phyloP scores from a whole-genome alignment of 2,113 vertebrate species.

The Galbula dea region DNA sequence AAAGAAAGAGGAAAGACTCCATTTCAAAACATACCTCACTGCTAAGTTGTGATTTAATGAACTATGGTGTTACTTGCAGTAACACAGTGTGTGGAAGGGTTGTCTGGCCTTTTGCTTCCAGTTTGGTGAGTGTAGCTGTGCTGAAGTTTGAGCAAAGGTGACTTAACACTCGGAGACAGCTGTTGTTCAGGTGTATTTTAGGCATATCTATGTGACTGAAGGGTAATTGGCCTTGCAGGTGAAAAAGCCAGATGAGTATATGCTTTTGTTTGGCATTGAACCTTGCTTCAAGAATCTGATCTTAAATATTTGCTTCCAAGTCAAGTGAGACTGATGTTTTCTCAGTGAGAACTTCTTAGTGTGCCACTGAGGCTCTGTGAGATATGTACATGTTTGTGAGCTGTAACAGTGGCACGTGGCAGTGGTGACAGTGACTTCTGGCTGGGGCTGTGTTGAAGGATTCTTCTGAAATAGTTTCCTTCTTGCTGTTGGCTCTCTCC shows the following conservation, averaged over 20 bases:
- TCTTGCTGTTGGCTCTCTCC: background rate
- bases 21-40: background rate
- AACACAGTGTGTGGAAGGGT: background rate
- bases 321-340: background rate
- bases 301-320: background rate
- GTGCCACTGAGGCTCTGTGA: background rate
- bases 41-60: background rate
- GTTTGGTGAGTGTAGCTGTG: background rate
- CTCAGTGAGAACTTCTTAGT: background rate
- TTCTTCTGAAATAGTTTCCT: constrained; percentile 33
- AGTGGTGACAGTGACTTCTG: background rate
- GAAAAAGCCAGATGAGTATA: background rate
- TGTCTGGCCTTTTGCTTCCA: background rate
- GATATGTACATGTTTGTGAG: background rate
- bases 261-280: background rate
- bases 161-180: background rate
- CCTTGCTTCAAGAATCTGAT: background rate
- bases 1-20: background rate
- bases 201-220: background rate
- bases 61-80: background rate
- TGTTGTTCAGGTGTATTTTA: background rate
- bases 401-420: background rate
- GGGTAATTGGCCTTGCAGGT: background rate
- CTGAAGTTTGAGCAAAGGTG: background rate
- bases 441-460: background rate